Percentiles rank a stretch among this genome's conserved stretches.
Evolutionary conservation across 2,888 invertebrate genomes (phyloP).

Genomic region (Aporophyla lueneburgensis): DNA sequence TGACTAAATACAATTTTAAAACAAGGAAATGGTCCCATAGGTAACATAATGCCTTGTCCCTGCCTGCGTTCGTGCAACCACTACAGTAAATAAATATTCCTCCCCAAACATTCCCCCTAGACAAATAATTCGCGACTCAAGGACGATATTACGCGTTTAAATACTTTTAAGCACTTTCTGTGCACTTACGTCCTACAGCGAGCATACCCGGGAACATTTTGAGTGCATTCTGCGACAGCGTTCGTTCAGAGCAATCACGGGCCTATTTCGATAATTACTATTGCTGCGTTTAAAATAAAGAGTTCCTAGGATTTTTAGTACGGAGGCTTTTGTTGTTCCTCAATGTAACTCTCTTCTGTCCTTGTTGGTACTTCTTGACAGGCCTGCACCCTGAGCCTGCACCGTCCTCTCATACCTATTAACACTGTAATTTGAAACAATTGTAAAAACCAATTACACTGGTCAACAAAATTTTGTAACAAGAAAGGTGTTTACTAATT

Average conservation of each 20-base stretch:
- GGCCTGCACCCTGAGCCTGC: too few species aligned
- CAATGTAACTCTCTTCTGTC: too few species aligned
- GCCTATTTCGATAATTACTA: slow-evolving; percentile 66
- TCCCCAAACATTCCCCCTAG: slow-evolving; percentile 23
- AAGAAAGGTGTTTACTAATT: too few species aligned
- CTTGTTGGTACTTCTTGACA: too few species aligned
- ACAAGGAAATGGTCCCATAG: too few species aligned
- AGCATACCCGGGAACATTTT: slow-evolving; percentile 35
- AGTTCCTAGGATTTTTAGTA: slow-evolving; percentile 34
- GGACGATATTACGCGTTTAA: slow-evolving; percentile 62
- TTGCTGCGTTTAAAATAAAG: slow-evolving; percentile 56
- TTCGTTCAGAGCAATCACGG: slow-evolving; percentile 54
- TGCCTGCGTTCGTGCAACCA: not conserved
- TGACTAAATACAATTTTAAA: too few species aligned
- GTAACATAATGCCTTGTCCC: not conserved
- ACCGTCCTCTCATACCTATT: too few species aligned
- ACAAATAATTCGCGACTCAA: slow-evolving; percentile 52
- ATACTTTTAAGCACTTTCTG: slow-evolving; percentile 55
- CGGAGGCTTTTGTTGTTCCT: not conserved
- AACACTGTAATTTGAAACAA: too few species aligned
- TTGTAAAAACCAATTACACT: too few species aligned
- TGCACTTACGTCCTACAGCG: slow-evolving; percentile 47
- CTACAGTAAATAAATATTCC: slow-evolving; percentile 22
- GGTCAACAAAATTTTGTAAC: too few species aligned
- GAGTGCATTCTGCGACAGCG: slow-evolving; percentile 49